These are phyloP conservation scores for Buceros bicornis DNA, from an alignment of 2,797 vertebrate genomes.

Conservation along the genomic window DNA sequence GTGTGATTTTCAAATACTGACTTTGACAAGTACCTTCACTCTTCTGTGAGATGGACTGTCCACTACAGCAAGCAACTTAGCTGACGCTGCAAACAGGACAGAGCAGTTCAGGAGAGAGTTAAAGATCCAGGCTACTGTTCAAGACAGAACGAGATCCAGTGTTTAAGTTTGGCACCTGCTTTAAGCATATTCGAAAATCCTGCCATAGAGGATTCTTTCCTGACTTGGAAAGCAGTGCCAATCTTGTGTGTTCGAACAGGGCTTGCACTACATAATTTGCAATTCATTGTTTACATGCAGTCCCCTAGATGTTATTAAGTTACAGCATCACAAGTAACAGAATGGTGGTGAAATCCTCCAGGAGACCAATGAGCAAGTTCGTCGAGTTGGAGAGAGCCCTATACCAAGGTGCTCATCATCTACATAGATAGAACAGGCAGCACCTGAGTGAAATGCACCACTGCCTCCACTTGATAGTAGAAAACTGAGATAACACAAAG, in stretches of 20 bases:
- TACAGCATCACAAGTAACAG: not conserved
- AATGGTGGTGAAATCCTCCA: not conserved
- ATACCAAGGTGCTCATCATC: not conserved
- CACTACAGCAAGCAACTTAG: not conserved
- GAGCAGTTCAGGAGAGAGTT: not conserved
- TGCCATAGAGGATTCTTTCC: not conserved
- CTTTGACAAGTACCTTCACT: not conserved
- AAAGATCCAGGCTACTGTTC: not conserved
- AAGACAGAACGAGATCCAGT: not conserved
- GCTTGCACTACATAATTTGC: not conserved
- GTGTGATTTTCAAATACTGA: not conserved
- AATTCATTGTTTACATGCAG: not conserved
- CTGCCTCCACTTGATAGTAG: not conserved
- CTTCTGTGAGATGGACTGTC: not conserved
- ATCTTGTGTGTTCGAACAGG: not conserved
- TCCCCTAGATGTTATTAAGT: not conserved
- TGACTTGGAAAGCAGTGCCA: not conserved
- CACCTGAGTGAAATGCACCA: not conserved
- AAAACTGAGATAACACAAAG: not conserved
- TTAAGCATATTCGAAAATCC: not conserved
- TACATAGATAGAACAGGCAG: not conserved
- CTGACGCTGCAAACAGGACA: not conserved
- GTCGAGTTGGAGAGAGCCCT: not conserved
- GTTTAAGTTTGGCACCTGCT: not conserved
- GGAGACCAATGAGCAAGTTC: not conserved